Base-by-base conservation (phyloP, 1,140 invertebrate genomes). In the Maconellicoccus hirsutus region DNA sequence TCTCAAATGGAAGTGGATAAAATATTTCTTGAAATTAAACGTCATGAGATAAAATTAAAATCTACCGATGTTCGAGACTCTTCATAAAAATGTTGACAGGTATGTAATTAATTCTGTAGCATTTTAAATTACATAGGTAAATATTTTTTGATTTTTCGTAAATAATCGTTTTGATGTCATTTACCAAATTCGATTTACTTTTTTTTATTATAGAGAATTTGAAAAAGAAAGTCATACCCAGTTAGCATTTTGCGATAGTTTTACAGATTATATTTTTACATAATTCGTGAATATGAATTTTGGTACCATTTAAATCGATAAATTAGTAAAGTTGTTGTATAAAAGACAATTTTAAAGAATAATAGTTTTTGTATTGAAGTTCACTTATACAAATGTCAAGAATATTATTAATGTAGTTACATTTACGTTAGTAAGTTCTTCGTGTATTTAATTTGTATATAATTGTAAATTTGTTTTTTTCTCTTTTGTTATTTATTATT, bases 1-100 rank as follows among this genome's bases (percentile, higher is more conserved):
- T 26, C 61, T 23, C 21, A 3, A 25, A 8, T 25, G 19, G 61
- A 66, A 66, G 21, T 26, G 10, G 61, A 66, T 16, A 66, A 66
- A 66, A 26, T 66, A 26, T 66, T 66, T 16, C 22, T 23, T 23
- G 61, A 66, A 26, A 66, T 66, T 8, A 66, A 66, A 66, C 21
- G 61, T 8, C 61, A 66, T 25, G 61, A 66, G 25, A 23, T 16
- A 25, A 66, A 23, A 3, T 26, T 66, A 8, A 66, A 66, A 23
- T 25, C 19, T 1, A 26, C 61, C 61, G 1, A 66, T 66, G 22
- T 25, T 22, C 61, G n/a, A 8, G 42, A 52, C n/a, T 16, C 42
- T 8, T 52, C 42, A 16, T 52, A 52, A 52, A 19, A 14, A 8
- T 52, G 6, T 16, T 8, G 10, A 52, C 29, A 33, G 12, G 29